phyloP scores from a whole-genome alignment of 2,113 vertebrate genomes.

The Ochotona princeps region DNA sequence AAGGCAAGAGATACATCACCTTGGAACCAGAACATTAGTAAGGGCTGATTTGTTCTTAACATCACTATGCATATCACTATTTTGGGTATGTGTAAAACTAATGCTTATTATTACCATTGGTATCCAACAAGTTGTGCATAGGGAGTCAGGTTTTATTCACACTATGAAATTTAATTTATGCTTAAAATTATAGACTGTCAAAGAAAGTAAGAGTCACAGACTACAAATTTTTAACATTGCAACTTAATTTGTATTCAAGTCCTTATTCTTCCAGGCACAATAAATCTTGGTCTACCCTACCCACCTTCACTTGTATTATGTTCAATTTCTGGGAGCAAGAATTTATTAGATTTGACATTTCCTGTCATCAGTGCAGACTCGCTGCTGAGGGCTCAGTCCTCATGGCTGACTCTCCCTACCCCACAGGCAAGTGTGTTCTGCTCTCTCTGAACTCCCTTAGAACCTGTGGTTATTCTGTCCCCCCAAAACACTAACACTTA shows the following conservation, averaged over 20 bases:
- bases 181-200: neutral
- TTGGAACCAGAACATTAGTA: neutral
- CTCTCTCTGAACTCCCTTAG: neutral
- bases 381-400: neutral
- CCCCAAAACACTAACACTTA: neutral
- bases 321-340: neutral
- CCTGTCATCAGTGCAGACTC: neutral
- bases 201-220: neutral
- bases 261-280: neutral
- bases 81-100: neutral
- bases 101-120: neutral
- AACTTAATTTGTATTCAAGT: neutral
- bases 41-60: neutral
- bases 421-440: no score
- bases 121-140: no score
- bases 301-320: neutral
- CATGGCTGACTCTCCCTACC: rapidly evolving
- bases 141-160: neutral
- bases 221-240: neutral
- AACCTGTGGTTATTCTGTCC: no score
- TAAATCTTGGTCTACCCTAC: no score
- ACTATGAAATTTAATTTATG: neutral
- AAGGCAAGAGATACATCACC: neutral
- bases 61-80: neutral
- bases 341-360: no score